phyloP scores from a whole-genome alignment of 2,113 vertebrate genomes.

The human (Homo sapiens) region DNA sequence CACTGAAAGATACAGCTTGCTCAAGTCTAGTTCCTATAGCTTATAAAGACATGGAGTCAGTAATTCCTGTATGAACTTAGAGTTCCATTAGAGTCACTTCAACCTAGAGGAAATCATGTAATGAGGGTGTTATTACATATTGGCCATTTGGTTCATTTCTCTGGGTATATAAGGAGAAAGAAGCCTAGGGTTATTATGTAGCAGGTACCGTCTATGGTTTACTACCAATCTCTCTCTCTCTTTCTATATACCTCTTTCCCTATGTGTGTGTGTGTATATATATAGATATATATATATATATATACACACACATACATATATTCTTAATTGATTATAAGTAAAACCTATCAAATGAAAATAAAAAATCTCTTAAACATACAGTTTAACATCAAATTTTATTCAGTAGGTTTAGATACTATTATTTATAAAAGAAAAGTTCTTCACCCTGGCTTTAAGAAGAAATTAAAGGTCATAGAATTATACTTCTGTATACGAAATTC shows the following conservation, averaged over 20 bases:
- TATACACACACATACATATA: not conserved
- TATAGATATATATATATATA: too few species aligned
- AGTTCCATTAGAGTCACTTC: not conserved
- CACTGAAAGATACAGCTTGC: not conserved
- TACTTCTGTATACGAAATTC: not conserved
- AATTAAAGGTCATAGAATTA: not conserved
- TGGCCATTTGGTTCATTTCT: not conserved
- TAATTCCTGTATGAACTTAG: not conserved
- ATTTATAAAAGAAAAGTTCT: not conserved
- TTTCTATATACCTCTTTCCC: not conserved
- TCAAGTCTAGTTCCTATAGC: not conserved
- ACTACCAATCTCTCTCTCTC: not conserved
- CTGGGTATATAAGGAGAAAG: not conserved
- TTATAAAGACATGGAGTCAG: not conserved
- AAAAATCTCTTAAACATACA: not conserved
- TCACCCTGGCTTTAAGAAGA: not conserved
- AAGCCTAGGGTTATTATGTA: not conserved
- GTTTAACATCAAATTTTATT: not conserved
- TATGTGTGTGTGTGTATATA: too few species aligned
- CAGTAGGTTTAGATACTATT: not conserved
- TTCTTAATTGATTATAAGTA: not conserved
- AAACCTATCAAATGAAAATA: not conserved
- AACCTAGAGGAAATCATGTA: not conserved
- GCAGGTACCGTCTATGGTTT: not conserved
- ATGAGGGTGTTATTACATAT: not conserved